phyloP scores from a whole-genome alignment of 2,888 invertebrate genomes.

The Drosophila putrida region DNA sequence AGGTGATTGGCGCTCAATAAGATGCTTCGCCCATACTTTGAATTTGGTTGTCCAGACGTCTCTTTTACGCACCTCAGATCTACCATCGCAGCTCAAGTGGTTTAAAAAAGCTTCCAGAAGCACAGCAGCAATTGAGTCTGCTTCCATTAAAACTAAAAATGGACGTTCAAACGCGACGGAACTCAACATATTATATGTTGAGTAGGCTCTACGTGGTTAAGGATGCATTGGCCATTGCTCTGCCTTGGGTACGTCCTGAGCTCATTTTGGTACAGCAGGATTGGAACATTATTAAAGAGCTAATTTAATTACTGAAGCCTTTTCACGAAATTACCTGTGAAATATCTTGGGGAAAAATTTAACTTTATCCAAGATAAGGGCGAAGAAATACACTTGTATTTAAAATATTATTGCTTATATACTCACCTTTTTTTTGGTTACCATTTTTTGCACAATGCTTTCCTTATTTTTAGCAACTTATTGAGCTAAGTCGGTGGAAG shows the following conservation, averaged over 20 bases:
- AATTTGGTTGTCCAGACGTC: too few species aligned
- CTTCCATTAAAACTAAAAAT: background rate
- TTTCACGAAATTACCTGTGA: background rate
- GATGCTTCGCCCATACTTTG: too few species aligned
- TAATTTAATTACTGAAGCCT: background rate
- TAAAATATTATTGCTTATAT: background rate
- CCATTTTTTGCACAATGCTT: background rate
- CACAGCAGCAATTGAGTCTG: background rate
- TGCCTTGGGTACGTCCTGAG: background rate
- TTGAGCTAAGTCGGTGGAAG: background rate
- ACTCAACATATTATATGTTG: background rate
- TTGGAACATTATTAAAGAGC: background rate
- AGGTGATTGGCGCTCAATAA: too few species aligned
- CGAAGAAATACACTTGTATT: background rate
- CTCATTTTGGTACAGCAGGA: background rate
- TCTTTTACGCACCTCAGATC: too few species aligned
- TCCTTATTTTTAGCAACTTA: background rate
- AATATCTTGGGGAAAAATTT: conserved; percentile 1
- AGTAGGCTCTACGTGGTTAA: background rate
- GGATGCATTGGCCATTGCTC: background rate
- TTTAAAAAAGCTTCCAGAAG: background rate
- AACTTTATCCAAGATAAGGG: background rate
- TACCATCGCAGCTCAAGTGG: background rate
- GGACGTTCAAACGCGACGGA: background rate
- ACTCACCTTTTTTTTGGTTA: background rate